phyloP scores from a whole-genome alignment of 30 jellyfish, hydroid and myxozoan genomes.

The Turritopsis dohrnii region DNA sequence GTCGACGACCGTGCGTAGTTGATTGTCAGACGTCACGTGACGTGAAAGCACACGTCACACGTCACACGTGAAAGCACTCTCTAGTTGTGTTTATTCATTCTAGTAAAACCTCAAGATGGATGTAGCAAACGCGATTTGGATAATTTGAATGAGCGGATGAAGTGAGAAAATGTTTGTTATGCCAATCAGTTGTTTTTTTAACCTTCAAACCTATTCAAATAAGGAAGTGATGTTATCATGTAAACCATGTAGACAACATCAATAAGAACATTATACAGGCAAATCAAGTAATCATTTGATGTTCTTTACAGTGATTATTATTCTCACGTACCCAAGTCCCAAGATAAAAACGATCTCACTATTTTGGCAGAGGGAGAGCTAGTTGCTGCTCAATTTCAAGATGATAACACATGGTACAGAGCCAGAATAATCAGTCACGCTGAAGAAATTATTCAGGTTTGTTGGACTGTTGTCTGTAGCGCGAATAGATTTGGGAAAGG shows the following conservation, averaged over 20 bases:
- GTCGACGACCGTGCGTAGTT: too few species aligned
- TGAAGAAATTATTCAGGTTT: constrained; percentile 49
- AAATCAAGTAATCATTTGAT: neutral
- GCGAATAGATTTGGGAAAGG: too few species aligned
- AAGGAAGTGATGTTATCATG: too few species aligned
- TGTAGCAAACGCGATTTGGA: neutral
- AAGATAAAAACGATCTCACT: constrained; percentile 37
- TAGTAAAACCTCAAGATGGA: neutral
- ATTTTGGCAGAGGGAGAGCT: constrained; percentile 66
- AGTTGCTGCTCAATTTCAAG: constrained; percentile 58
- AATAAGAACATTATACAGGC: too few species aligned
- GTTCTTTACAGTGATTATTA: constrained; percentile 15
- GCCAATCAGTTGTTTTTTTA: neutral
- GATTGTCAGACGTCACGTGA: too few species aligned
- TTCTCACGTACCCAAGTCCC: constrained; percentile 23
- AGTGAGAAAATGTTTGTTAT: neutral
- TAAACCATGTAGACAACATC: too few species aligned
- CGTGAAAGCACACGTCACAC: too few species aligned
- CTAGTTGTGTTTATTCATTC: neutral
- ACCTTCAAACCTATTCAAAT: too few species aligned
- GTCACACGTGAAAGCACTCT: neutral
- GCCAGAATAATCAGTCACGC: constrained; percentile 44
- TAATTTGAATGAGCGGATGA: neutral
- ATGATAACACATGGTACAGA: constrained; percentile 81
- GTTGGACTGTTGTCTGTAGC: neutral